A percentile compares a stretch with the other conserved stretches of the same genome.
These are phyloP conservation scores for Lucilia cuprina DNA, from an alignment of 1,140 invertebrate species.

Conservation along the genomic window DNA sequence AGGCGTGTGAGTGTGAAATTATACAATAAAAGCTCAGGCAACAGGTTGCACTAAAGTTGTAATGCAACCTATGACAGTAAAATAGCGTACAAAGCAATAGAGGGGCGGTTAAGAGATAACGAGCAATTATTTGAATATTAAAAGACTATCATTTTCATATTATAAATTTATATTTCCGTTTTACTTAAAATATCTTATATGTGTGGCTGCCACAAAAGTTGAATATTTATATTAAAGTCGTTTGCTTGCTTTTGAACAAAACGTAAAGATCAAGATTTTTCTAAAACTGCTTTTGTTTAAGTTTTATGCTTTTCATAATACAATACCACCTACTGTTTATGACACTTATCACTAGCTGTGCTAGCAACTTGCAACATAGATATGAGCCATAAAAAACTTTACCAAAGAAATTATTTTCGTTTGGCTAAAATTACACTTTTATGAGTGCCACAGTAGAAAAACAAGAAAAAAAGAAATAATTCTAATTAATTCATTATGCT, in stretches of 20 bases:
- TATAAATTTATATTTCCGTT: neutral
- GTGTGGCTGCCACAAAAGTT: too few species aligned
- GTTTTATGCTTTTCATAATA: neutral
- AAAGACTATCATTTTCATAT: neutral
- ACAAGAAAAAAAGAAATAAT: neutral
- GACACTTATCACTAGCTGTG: neutral
- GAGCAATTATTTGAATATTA: neutral
- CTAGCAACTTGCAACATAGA: neutral
- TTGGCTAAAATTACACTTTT: neutral
- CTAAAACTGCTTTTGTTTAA: neutral
- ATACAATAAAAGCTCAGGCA: neutral
- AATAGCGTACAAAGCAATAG: neutral
- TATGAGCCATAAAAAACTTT: too few species aligned
- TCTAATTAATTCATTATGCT: neutral
- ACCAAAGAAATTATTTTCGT: neutral
- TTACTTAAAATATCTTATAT: neutral
- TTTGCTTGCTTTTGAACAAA: too few species aligned
- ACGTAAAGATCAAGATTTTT: too few species aligned
- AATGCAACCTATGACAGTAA: neutral
- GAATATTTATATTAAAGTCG: too few species aligned
- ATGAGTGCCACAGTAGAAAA: neutral
- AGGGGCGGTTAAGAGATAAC: neutral
- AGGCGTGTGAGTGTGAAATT: constrained; percentile 31
- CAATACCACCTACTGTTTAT: neutral
- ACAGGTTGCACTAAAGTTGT: neutral